Percentiles rank a stretch among this genome's conserved stretches.
These are phyloP conservation scores for Ursus arctos DNA, from an alignment of 2,113 vertebrate species.

Conservation along the genomic window DNA sequence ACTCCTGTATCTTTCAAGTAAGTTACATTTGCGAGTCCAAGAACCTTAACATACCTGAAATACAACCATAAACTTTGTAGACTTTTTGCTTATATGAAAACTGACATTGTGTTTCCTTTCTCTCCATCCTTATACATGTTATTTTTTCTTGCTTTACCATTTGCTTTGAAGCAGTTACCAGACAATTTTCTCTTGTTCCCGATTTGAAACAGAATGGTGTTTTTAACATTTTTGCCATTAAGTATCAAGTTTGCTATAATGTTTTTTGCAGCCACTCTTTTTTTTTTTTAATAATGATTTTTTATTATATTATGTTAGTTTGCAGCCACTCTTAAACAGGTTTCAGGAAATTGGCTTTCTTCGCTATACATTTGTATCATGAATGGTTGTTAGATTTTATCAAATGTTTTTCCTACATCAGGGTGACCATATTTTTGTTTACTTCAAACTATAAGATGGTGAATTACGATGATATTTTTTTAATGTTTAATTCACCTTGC, in stretches of 20 bases:
- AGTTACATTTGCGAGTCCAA: not conserved
- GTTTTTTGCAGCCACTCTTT: not conserved
- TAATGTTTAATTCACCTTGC: not conserved
- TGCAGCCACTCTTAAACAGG: not conserved
- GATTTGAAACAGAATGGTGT: not conserved
- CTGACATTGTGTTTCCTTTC: not conserved
- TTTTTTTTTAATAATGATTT: no score
- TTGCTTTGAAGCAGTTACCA: not conserved
- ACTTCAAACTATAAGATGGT: not conserved
- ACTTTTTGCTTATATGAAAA: not conserved
- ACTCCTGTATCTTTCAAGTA: not conserved
- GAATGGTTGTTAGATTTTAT: not conserved
- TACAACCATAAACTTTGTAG: not conserved
- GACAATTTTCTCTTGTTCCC: not conserved
- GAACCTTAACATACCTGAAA: not conserved
- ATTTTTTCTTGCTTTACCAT: not conserved
- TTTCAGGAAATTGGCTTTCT: not conserved
- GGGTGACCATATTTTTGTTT: slow-evolving; percentile 13
- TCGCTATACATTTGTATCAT: not conserved
- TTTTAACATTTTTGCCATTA: not conserved
- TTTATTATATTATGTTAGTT: not conserved
- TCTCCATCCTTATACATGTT: not conserved
- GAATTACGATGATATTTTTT: not conserved
- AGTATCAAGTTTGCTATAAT: not conserved
- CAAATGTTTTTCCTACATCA: not conserved